Evolutionary conservation across 1,140 invertebrate genomes (phyloP).

Genomic region (Manduca sexta): DNA sequence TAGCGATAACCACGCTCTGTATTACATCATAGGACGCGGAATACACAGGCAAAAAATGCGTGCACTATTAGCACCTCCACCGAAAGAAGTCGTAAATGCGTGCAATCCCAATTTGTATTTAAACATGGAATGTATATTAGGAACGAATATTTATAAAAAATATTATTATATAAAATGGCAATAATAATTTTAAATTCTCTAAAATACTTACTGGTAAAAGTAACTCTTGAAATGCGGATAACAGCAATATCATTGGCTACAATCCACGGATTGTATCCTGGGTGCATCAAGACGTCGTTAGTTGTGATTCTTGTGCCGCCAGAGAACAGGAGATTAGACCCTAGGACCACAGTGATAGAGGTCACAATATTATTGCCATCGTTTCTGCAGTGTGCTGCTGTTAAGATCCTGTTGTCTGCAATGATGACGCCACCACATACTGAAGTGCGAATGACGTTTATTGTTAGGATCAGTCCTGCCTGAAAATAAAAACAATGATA

Average conservation of each 20-base stretch:
- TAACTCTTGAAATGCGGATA: conserved; percentile 15
- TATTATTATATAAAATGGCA: no score
- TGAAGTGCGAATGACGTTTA: conserved; percentile 12
- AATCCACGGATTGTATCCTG: conserved; percentile 23
- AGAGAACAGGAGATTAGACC: conserved; percentile 25
- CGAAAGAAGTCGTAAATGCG: no score
- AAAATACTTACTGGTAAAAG: conserved; percentile 19
- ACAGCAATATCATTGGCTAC: conserved; percentile 25
- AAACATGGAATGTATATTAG: no score
- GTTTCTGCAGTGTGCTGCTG: conserved; percentile 30
- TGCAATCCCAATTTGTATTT: no score
- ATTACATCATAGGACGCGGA: no score
- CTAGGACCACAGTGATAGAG: conserved; percentile 23
- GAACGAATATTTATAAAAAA: no score
- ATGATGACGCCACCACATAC: conserved; percentile 31
- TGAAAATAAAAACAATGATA: conserved; percentile 6
- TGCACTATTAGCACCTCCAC: no score
- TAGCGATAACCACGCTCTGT: no score
- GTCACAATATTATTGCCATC: conserved; percentile 23
- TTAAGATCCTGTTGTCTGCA: conserved; percentile 22
- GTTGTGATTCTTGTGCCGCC: conserved; percentile 22
- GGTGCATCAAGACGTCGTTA: conserved; percentile 15
- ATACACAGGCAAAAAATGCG: no score
- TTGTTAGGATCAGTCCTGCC: conserved; percentile 23
- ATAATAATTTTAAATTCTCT: no score